Evolutionary conservation across 2,888 invertebrate genomes (phyloP), one percentile per base, ranked within the genome.

Genomic region (Heliothis peltigera): DNA sequence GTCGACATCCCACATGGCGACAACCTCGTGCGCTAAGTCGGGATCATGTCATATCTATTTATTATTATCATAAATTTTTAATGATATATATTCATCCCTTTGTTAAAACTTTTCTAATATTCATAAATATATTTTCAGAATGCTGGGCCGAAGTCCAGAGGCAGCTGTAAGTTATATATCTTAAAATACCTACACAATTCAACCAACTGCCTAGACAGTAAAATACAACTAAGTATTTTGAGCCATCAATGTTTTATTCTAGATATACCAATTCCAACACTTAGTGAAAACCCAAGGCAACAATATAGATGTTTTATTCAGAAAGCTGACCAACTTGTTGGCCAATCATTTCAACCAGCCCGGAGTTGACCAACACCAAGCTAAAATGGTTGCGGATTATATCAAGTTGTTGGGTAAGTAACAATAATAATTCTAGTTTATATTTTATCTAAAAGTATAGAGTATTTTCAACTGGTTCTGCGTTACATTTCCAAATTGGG

Each of bases 121-220:
- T 25, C 25, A 25, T 43, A 43, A 43, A 43, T 43, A 43, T 25
- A 66, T 66, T 90, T 95, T 25, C 88, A 97, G 97, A 79, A 96
- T 96, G 95, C 93, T 97, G 43, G 97, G 97, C 0, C 94, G 96
- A 59, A 96, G 95, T 74, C 94, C 96, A 59, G 97, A 97, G 70
- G 96, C 97, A 22, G 96, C 97, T 1, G 96, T 96, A 88, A 96
- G 96, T 95, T 79, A 3, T 35, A 35, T 39, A 15, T 12, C 18
- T 3, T 4, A 19, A 19, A 21, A 1, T 2, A 19, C n/a, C n/a
- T n/a, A n/a, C n/a, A 8, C 1, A 5, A 46, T 46, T 46, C 0
- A 1, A 21, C 8, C 4, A 12, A 46, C 15, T 44, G 18, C 19
- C 18, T 12, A 46, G 4, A 3, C 46, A 46, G n/a, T n/a, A 21